phyloP scores from a whole-genome alignment of 92 coral and sea anemone species.

The Hydrozoanthus gracilis region DNA sequence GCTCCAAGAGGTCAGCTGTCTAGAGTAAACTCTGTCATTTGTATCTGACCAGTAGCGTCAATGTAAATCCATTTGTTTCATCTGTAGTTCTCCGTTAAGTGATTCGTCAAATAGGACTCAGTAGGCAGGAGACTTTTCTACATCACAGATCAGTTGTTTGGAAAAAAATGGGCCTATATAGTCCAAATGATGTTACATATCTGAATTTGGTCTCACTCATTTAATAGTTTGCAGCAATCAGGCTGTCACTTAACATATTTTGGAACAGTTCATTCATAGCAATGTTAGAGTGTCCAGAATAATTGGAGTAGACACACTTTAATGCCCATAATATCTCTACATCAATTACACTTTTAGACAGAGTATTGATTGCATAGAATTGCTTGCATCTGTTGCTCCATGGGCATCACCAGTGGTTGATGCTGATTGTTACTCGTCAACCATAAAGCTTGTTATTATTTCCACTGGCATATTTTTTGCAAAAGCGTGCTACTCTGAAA shows the following conservation, averaged over 20 bases:
- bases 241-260: constrained; percentile 64
- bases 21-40: no score
- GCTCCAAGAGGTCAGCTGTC: no score
- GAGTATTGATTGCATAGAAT: no score
- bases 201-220: constrained; percentile 66
- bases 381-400: no score
- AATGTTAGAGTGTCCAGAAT: constrained; percentile 58
- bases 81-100: no score
- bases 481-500: constrained; percentile 55
- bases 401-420: no score
- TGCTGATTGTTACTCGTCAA: no score
- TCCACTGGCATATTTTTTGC: no score
- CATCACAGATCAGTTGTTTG: constrained; percentile 48
- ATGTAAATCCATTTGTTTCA: no score
- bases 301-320: constrained; percentile 39
- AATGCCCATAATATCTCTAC: no score
- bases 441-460: background rate
- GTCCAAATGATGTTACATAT: constrained; percentile 55
- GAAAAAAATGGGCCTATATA: constrained; percentile 63
- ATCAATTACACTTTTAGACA: no score
- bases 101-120: constrained; percentile 53
- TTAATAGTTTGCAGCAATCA: constrained; percentile 60
- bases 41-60: no score
- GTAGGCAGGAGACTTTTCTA: constrained; percentile 53
- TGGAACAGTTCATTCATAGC: constrained; percentile 58